Base-by-base conservation (phyloP, 2,888 invertebrate genomes). In the Liopterus haemorrhoidalis region DNA sequence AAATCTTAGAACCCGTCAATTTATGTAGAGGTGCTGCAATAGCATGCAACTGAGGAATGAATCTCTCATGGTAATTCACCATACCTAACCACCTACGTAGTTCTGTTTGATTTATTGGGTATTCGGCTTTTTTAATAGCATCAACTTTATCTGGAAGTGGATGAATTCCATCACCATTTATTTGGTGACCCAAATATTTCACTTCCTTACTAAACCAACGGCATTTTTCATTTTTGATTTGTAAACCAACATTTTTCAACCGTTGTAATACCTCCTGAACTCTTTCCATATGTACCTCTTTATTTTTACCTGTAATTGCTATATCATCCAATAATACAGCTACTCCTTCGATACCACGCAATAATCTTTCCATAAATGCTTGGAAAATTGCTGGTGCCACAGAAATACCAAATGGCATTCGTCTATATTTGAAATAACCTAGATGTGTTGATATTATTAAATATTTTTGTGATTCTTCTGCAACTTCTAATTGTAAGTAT, bases 31-130 rank as follows among this genome's bases (percentile, higher is more conserved):
- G 6, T 19, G 20, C 4, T 9, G 19, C 18, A 19, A 19, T 36
- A 14, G 15, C 36, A 36, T 36, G 36, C 22, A 36, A 36, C 20
- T 36, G 20, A 9, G 20, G 21, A 22, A 36, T 36, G 14, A 36
- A 36, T 21, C 21, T 36, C 14, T 22, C 36, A 14, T 36, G 14
- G 12, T 36, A 36, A 20, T 20, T 36, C 14, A 36, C 14, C 3
- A 22, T 5, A 8, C 36, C 36, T 14, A 36, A 22, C 11, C 20
- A 20, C 22, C 21, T 22, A 5, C 28, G 6, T 11, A 28, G 64
- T 43, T 16, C 53, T 44, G 6, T 64, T 35, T 15, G 18, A 11
- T 19, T 32, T 20, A 20, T 41, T 44, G 20, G 46, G 37, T 20
- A 24, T 11, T 18, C 41, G n/a, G 24, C 46, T 46, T 15, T 33